These are phyloP conservation scores for Drosophila rellima DNA, from an alignment of 2,888 invertebrate species.

Conservation along the genomic window DNA sequence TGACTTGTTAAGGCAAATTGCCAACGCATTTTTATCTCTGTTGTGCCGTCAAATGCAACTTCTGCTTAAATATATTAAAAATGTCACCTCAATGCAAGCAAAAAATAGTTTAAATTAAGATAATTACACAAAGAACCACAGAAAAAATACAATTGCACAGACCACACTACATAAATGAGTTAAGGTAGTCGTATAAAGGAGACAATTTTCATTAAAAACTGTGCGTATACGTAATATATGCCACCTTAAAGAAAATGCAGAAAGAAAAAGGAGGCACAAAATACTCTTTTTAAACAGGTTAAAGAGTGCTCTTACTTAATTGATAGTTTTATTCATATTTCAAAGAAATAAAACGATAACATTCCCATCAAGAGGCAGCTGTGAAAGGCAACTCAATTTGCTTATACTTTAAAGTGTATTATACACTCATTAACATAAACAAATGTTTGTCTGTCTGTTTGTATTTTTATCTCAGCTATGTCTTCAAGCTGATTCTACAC, in stretches of 20 bases:
- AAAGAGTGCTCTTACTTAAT: no score
- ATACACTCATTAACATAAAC: slow-evolving; percentile 6
- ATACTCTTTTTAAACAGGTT: not conserved
- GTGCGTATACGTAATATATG: slow-evolving; percentile 4
- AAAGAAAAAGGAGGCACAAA: not conserved
- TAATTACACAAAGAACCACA: slow-evolving; percentile 5
- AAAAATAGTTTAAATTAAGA: slow-evolving; percentile 3
- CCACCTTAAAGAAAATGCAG: not conserved
- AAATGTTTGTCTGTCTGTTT: not conserved
- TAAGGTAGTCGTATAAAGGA: not conserved
- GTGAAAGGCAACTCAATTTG: not conserved
- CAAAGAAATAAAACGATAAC: not conserved
- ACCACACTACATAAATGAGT: slow-evolving; percentile 11
- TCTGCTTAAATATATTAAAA: slow-evolving; percentile 36
- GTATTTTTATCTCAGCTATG: not conserved
- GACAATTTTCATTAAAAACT: not conserved
- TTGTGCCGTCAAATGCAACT: slow-evolving; percentile 31
- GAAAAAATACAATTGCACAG: slow-evolving; percentile 5
- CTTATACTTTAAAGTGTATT: slow-evolving; percentile 5
- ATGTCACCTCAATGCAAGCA: slow-evolving; percentile 41
- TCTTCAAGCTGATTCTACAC: slow-evolving; percentile 7
- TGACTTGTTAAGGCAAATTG: slow-evolving; percentile 45
- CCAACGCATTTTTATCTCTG: slow-evolving; percentile 11
- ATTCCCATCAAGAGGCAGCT: not conserved
- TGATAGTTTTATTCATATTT: not conserved